These are phyloP conservation scores for Coryphaenoides rupestris DNA, from an alignment of 2,113 vertebrate genomes.

Conservation along the genomic window DNA sequence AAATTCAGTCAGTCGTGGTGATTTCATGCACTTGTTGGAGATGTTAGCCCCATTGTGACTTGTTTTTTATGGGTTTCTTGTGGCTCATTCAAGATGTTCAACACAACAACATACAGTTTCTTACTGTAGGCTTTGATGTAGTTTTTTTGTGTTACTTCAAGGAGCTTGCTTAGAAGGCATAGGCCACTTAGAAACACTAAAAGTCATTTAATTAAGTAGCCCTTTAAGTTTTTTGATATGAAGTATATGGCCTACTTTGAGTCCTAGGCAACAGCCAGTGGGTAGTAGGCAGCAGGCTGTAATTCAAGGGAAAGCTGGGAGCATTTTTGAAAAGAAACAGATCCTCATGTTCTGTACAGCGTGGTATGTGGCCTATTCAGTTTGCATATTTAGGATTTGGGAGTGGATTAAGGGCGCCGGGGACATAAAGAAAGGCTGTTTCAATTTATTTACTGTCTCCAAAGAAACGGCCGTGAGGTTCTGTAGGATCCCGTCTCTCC, in stretches of 20 bases:
- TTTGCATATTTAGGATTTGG: constrained; percentile 57
- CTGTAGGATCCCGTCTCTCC: constrained; percentile 50
- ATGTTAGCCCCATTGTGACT: constrained; percentile 34
- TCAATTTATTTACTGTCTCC: constrained; percentile 62
- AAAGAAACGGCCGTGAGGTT: constrained; percentile 46
- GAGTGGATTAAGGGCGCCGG: constrained; percentile 50
- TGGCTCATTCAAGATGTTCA: constrained; percentile 27
- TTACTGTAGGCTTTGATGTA: constrained; percentile 24
- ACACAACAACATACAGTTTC: too few species aligned
- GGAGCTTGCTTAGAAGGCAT: too few species aligned
- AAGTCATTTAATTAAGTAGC: too few species aligned
- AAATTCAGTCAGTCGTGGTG: constrained; percentile 37
- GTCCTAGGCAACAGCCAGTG: constrained; percentile 21
- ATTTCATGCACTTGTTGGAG: constrained; percentile 45
- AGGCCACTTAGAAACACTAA: too few species aligned
- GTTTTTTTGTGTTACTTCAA: background rate
- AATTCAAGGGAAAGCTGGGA: constrained; percentile 26
- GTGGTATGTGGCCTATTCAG: constrained; percentile 44
- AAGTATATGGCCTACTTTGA: constrained; percentile 40
- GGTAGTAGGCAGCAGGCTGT: background rate
- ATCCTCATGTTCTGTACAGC: constrained; percentile 15
- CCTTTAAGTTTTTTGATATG: constrained; percentile 34
- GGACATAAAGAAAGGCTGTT: constrained; percentile 38
- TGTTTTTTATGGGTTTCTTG: constrained; percentile 9
- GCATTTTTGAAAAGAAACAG: constrained; percentile 16